These are phyloP conservation scores for Tanaodytes sp. DNA, from an alignment of 2,888 invertebrate species.

Conservation along the genomic window DNA sequence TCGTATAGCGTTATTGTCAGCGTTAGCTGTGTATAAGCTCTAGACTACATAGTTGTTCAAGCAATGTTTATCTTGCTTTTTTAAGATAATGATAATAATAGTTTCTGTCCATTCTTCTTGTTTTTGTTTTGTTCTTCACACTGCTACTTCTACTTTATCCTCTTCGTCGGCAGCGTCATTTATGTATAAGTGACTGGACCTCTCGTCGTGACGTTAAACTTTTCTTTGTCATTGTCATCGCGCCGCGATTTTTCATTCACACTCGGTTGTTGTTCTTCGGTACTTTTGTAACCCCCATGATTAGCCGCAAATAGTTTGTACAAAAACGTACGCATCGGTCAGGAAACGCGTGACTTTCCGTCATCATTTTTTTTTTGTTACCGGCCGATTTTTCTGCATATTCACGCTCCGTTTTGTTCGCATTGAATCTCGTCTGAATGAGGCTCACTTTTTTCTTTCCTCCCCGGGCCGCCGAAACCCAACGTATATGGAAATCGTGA, in stretches of 20 bases:
- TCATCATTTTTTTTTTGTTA: constrained; percentile 27
- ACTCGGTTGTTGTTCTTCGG: constrained; percentile 34
- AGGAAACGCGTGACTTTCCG: constrained; percentile 18
- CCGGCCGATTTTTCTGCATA: constrained; percentile 41
- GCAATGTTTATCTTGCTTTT: too few species aligned
- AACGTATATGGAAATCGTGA: constrained; percentile 32
- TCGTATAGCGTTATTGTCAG: too few species aligned
- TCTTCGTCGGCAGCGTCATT: too few species aligned
- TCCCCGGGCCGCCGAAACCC: not conserved
- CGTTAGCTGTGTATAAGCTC: too few species aligned
- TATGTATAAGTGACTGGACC: too few species aligned
- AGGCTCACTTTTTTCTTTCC: constrained; percentile 14
- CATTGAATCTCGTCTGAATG: constrained; percentile 23
- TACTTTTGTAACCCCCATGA: too few species aligned
- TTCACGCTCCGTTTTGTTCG: constrained; percentile 33
- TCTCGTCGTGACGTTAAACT: constrained; percentile 28
- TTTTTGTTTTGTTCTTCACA: too few species aligned
- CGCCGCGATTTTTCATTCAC: constrained; percentile 30
- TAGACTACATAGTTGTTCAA: too few species aligned
- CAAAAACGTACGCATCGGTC: constrained; percentile 8
- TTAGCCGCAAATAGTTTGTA: constrained; percentile 24
- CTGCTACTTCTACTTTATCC: too few species aligned
- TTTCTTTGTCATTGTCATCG: constrained; percentile 33
- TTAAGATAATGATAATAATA: too few species aligned
- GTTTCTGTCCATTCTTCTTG: too few species aligned